A percentile compares a stretch with the other conserved stretches of the same genome.
phyloP scores from a whole-genome alignment of 1,140 invertebrate species.

The Harpegnathos saltator region DNA sequence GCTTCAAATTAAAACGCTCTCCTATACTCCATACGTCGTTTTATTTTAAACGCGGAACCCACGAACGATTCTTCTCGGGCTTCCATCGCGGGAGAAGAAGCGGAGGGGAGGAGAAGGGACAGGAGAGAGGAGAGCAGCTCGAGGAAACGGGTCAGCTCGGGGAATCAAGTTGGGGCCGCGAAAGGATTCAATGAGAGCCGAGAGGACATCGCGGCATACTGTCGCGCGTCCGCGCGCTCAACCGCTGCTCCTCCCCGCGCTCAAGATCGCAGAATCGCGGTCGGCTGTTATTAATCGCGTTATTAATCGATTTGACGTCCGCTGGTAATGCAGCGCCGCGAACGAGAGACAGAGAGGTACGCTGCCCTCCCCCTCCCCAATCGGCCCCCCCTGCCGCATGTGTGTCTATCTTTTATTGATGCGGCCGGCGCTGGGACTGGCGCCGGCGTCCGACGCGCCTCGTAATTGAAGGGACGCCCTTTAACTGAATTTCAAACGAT shows the following conservation, averaged over 20 bases:
- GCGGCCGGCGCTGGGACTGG: slow-evolving; percentile 43
- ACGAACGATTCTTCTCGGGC: no score
- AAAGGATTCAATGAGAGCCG: slow-evolving; percentile 24
- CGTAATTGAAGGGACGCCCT: slow-evolving; percentile 58
- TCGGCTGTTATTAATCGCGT: slow-evolving; percentile 50
- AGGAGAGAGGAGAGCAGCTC: neutral
- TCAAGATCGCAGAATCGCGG: slow-evolving; percentile 19
- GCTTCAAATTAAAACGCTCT: neutral
- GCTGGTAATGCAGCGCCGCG: slow-evolving; percentile 47
- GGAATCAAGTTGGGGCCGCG: neutral
- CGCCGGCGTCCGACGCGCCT: slow-evolving; percentile 55
- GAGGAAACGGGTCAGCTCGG: neutral
- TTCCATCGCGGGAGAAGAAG: no score
- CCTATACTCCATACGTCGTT: no score
- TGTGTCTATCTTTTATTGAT: slow-evolving; percentile 61
- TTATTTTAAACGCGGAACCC: no score
- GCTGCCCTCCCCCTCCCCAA: no score
- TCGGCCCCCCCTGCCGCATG: slow-evolving; percentile 43
- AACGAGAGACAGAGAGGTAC: neutral
- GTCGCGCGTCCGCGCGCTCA: neutral
- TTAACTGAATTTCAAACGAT: slow-evolving; percentile 61
- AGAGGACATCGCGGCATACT: slow-evolving; percentile 10
- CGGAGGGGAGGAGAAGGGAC: no score
- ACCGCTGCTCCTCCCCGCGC: no score
- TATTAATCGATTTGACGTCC: slow-evolving; percentile 58